A percentile compares a stretch with the other conserved stretches of the same genome.
These are phyloP conservation scores for Hafferia zeledoni DNA, from an alignment of 2,797 vertebrate genomes.

Conservation along the genomic window DNA sequence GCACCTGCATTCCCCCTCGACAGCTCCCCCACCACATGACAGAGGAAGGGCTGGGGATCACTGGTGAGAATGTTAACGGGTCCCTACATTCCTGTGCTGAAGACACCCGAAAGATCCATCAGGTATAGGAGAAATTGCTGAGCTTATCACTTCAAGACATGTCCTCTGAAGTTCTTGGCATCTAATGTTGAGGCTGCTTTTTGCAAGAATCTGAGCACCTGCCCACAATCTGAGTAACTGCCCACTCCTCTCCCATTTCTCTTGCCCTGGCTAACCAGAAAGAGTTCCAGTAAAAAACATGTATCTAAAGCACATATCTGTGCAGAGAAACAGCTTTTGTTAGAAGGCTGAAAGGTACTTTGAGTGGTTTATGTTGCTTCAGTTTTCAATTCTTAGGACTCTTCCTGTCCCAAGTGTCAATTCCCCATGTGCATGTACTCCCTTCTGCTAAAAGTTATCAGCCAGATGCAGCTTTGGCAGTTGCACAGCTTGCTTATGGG, in stretches of 20 bases:
- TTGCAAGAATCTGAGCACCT: not conserved
- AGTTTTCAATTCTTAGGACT: not conserved
- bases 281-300: not conserved
- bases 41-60: not conserved
- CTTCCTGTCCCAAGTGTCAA: rapidly evolving
- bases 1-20: not conserved
- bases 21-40: not conserved
- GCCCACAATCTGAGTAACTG: not conserved
- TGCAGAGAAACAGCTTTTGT: not conserved
- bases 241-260: not conserved
- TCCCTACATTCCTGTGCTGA: not conserved
- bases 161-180: not conserved
- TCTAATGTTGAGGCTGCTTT: not conserved
- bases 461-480: not conserved
- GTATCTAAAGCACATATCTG: rapidly evolving
- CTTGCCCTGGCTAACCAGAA: not conserved
- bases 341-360: not conserved
- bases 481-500: not conserved
- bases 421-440: not conserved
- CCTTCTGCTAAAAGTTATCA: not conserved
- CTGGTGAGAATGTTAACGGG: not conserved
- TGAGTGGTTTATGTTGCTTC: not conserved
- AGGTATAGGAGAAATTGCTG: not conserved
- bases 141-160: not conserved
- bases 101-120: not conserved